Evolutionary conservation across 1,140 invertebrate genomes (phyloP), one percentile per base, ranked within the genome.

Genomic region (Drosophila kurseongensis): DNA sequence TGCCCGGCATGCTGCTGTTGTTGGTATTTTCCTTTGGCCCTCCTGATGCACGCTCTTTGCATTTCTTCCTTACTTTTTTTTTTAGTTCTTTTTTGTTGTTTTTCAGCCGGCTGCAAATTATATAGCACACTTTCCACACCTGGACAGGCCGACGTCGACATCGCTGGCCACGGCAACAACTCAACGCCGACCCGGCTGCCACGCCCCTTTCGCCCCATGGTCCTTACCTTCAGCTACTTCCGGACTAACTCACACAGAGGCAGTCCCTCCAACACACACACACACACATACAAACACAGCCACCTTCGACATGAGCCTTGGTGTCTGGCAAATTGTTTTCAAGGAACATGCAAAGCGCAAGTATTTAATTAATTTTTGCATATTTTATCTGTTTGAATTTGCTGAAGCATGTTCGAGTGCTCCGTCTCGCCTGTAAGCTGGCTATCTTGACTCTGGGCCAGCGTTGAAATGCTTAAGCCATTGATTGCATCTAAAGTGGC

Each of bases 301-400:
- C 84, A 86, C 83, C 79, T 83, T 83, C 83, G 78, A 89, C 83
- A 86, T 86, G 83, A 86, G 83, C 83, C 83, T 86, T 86, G 84
- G 83, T 86, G 83, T 86, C 83, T 86, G 83, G 84, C 84, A 88
- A 88, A 88, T 88, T 88, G 84, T 88, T 88, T 88, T 88, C 84
- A 89, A 88, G 84, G 80, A 89, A 89, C 84, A 89, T 88, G 84
- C 84, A 89, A 88, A 88, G 84, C 84, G 84, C 84, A 89, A 86
- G 84, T 88, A 88, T 88, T 88, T 88, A 88, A 88, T 88, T 88
- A 88, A 88, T 88, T 88, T 88, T 88, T 88, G 84, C 84, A 88
- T 88, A 89, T 88, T 86, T 88, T 88, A 88, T 89, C 84, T 88
- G 80, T 88, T 88, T 88, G 84, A 88, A 89, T 88, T 88, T 88